Evolutionary conservation across 2,797 vertebrate species (phyloP), one percentile per base, ranked within the genome.

Genomic region (Microctenopoma steveboyesi): DNA sequence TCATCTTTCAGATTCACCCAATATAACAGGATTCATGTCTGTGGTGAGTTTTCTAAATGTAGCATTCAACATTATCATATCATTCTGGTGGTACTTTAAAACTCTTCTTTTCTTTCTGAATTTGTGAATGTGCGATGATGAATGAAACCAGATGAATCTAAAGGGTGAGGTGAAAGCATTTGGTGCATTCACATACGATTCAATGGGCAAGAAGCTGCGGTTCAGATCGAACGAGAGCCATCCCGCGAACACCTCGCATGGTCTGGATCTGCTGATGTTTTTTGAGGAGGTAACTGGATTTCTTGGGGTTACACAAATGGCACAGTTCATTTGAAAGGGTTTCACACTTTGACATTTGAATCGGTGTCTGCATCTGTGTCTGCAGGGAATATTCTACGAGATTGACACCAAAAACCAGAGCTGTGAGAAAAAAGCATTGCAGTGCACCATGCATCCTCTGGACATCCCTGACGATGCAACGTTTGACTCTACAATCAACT

Each of bases 361-460:
- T 28, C 27, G 52, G 2, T 58, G 6, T 69, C 15, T 49, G 0
- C 4, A 1, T 30, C 25, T n/a, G 22, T 22, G 22, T 22, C 22
- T 28, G 14, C 78, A 94, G 93, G 91, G 89, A 22, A 22, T 91
- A 39, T 82, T 94, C 76, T 94, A 93, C 5, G 92, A 94, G 78
- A 90, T 94, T 30, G 93, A 94, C 89, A 87, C 68, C 77, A 94
- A 92, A 82, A 93, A 93, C 64, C 89, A 93, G 73, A 93, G 86
- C 83, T 94, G 94, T 62, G 90, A 91, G 88, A 94, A 94, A 40
- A 91, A 93, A 40, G 27, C 80, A 0, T 49, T 94, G 73, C 89
- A 92, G 3, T 91, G 83, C 56, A 71, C 35, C 42, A 37, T 79
- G 56, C 86, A 93, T 48, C 87, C 92, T 47, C 65, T 94, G n/a